phyloP scores from a whole-genome alignment of 2,113 vertebrate genomes.

The Oncorhynchus masou region DNA sequence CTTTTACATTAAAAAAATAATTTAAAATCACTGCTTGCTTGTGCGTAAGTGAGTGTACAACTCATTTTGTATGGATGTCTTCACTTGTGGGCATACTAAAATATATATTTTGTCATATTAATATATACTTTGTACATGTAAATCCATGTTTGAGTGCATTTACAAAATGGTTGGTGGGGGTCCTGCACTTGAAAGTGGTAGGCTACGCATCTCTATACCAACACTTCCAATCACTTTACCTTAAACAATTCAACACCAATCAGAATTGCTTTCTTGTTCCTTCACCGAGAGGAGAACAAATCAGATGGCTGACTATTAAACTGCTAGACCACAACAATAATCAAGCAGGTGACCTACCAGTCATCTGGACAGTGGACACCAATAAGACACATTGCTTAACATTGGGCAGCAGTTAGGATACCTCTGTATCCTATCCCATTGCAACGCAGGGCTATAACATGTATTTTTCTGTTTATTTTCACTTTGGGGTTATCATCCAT shows the following conservation, averaged over 20 bases:
- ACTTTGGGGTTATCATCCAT: not conserved
- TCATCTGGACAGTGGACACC: conserved; percentile 23
- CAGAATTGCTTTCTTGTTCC: not conserved
- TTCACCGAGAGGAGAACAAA: no score
- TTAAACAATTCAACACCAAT: not conserved
- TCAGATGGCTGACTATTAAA: no score
- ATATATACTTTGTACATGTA: conserved; percentile 60
- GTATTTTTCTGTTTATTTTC: not conserved
- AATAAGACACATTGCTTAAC: conserved; percentile 20
- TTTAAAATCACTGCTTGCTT: conserved; percentile 11
- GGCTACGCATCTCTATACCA: not conserved
- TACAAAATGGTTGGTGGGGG: conserved; percentile 49
- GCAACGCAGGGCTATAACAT: conserved; percentile 18
- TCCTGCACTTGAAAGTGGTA: conserved; percentile 42
- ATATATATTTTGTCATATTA: conserved; percentile 32
- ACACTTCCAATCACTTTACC: not conserved
- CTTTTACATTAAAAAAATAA: not conserved
- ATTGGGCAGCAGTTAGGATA: conserved; percentile 14
- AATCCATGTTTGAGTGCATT: conserved; percentile 31
- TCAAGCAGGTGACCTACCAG: conserved; percentile 24
- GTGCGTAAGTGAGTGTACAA: conserved; percentile 43
- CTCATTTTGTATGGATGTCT: conserved; percentile 15
- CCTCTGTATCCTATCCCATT: conserved; percentile 19
- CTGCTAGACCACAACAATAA: not conserved
- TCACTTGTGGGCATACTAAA: conserved; percentile 10